Conservation (phyloP, 2,888 invertebrate genomes). For the Lepetodrilus schrolli region DNA sequence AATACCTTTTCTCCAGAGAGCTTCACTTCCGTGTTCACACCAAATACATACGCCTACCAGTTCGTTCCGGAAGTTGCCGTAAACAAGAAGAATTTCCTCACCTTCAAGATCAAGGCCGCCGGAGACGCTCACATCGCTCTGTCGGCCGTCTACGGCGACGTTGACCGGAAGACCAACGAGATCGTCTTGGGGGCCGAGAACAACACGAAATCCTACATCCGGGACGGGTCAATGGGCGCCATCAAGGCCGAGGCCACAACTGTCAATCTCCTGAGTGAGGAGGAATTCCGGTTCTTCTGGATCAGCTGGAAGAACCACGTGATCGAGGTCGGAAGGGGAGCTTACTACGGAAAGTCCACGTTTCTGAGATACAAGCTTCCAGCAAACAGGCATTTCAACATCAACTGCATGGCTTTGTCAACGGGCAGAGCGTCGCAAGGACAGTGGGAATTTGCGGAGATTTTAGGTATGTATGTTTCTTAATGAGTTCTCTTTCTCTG, state of each 20-base stretch:
- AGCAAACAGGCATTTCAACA: constrained; percentile 60
- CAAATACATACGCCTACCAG: constrained; percentile 69
- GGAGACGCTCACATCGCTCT: constrained; percentile 70
- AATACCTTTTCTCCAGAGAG: constrained; percentile 63
- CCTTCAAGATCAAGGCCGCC: constrained; percentile 69
- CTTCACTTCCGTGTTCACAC: constrained; percentile 72
- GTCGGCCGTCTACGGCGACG: constrained; percentile 71
- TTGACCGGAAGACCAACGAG: constrained; percentile 69
- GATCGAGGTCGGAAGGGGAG: constrained; percentile 68
- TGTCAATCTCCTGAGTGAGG: constrained; percentile 57
- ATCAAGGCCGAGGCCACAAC: constrained; percentile 63
- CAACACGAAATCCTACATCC: constrained; percentile 66
- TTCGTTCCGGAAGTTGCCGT: constrained; percentile 71
- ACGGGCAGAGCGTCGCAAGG: constrained; percentile 68
- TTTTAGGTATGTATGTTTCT: constrained; percentile 64
- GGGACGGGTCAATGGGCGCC: constrained; percentile 63
- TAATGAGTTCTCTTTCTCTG: neutral
- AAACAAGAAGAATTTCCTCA: constrained; percentile 66
- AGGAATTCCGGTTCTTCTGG: constrained; percentile 71
- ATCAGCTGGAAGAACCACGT: constrained; percentile 64
- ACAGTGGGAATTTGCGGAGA: constrained; percentile 73
- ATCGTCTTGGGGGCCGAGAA: constrained; percentile 67
- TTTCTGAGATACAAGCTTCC: constrained; percentile 67
- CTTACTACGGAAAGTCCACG: constrained; percentile 57
- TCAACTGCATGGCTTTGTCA: constrained; percentile 71